Conservation (phyloP, 2,113 vertebrate species). For the Macrotis lagotis region DNA sequence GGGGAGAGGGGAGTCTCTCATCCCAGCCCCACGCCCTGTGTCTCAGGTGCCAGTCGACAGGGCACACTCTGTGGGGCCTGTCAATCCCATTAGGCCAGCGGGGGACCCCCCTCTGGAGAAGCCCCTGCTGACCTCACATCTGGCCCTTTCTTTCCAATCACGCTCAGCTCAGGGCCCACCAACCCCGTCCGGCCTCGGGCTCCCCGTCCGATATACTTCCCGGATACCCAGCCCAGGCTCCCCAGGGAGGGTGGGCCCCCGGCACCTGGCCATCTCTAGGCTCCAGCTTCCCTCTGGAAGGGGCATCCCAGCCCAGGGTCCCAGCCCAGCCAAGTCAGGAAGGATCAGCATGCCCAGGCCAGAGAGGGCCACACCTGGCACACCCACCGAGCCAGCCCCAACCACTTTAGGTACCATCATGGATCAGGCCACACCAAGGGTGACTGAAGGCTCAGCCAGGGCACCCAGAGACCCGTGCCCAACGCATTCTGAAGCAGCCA, state of each 20-base stretch:
- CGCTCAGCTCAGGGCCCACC: not conserved
- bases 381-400: too few species aligned
- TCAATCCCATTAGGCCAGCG: constrained; percentile 15
- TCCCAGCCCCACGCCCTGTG: not conserved
- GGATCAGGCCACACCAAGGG: not conserved
- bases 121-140: constrained; percentile 60
- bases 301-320: not conserved
- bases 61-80: not conserved
- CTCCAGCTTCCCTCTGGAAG: constrained; percentile 49
- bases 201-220: not conserved
- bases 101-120: constrained; percentile 39
- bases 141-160: constrained; percentile 62
- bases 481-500: not conserved
- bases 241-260: constrained; percentile 46
- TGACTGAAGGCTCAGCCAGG: not conserved
- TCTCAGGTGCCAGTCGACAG: not conserved
- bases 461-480: not conserved
- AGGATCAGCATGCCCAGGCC: not conserved
- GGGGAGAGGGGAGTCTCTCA: not conserved
- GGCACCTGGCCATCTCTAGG: constrained; percentile 49
- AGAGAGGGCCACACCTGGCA: not conserved
- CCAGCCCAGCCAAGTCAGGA: not conserved
- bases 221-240: not conserved
- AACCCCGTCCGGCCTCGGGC: not conserved
- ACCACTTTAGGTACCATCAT: not conserved